Conservation (phyloP, 1,140 invertebrate species). For the Wasmannia auropunctata region DNA sequence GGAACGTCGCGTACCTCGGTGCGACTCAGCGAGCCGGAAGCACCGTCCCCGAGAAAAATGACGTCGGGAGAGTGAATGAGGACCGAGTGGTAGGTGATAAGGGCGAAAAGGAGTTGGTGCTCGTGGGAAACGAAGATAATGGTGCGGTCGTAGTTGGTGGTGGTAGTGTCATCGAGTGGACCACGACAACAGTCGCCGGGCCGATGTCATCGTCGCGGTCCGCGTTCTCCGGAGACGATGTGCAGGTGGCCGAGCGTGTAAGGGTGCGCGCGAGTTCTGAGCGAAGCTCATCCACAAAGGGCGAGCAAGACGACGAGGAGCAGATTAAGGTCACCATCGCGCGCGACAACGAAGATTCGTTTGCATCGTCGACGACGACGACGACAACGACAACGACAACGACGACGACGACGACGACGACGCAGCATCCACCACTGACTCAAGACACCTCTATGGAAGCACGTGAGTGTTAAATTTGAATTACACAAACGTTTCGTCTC, state of each 20-base stretch:
- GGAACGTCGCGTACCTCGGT: slow-evolving; percentile 12
- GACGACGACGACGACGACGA: slow-evolving; percentile 72
- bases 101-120: slow-evolving; percentile 49
- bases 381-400: slow-evolving; percentile 73
- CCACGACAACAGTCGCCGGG: slow-evolving; percentile 79
- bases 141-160: slow-evolving; percentile 71
- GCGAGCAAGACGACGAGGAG: slow-evolving; percentile 57
- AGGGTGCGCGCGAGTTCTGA: slow-evolving; percentile 75
- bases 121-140: slow-evolving; percentile 62
- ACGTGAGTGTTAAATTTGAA: slow-evolving; percentile 74
- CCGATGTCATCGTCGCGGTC: slow-evolving; percentile 82
- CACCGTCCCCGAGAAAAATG: slow-evolving; percentile 45
- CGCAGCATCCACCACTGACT: slow-evolving; percentile 78
- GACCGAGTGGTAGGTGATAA: slow-evolving; percentile 61
- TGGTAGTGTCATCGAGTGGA: slow-evolving; percentile 77
- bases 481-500: not conserved
- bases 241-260: slow-evolving; percentile 78
- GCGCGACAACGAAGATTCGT: slow-evolving; percentile 34
- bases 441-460: slow-evolving; percentile 83
- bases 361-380: slow-evolving; percentile 59
- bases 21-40: slow-evolving; percentile 20
- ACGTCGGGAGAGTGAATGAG: slow-evolving; percentile 42
- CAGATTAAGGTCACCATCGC: slow-evolving; percentile 64
- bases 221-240: slow-evolving; percentile 75
- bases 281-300: slow-evolving; percentile 46